Base-by-base conservation (phyloP, 2,113 vertebrate genomes). In the Hippocampus abdominalis region DNA sequence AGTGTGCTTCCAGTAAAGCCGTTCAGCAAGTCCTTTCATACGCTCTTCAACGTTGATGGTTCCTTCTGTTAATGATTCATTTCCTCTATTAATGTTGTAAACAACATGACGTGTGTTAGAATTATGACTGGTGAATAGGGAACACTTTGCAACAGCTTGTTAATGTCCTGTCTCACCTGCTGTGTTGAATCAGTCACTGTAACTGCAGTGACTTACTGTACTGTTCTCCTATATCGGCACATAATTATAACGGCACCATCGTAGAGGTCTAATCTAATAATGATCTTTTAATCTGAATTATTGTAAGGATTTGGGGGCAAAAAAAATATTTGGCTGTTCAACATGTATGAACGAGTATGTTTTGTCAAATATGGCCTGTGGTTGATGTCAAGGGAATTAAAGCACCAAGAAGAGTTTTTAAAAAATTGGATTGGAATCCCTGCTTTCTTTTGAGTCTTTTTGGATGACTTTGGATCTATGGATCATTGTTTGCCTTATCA, bases 101-200 rank as follows among this genome's bases (percentile, higher is more conserved):
- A n/a, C 39, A 39, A 2, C 36, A 23, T 42, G 61, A 64, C 61
- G 40, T 42, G 61, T 23, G 39, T 44, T 40, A 21, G 63, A 64
- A 20, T 64, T 64, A 64, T 64, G 42, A 46, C 39, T 64, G 39
- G 20, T 12, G 36, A 63, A 64, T 21, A 64, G n/a, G 7, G 23
- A 15, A 64, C 62, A 23, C 39, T 60, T 2, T 21, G 20, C 9
- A 39, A 39, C 11, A 62, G 32, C 32, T 40, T n/a, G 42, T 23
- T 9, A 74, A 36, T 48, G 2, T 76, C 64, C 23, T 63, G 32
- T 29, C 66, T 81, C 68, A 54, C 84, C 76, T 80, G 21, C 25
- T 10, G 15, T 57, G 70, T 75, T 62, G 53, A 23, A 62, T 66
- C 71, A 71, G 84, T 86, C 73, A 84, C 71, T 69, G 83, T 86